Base-by-base conservation (phyloP, 2,888 invertebrate species). In the Notodonta ziczac region DNA sequence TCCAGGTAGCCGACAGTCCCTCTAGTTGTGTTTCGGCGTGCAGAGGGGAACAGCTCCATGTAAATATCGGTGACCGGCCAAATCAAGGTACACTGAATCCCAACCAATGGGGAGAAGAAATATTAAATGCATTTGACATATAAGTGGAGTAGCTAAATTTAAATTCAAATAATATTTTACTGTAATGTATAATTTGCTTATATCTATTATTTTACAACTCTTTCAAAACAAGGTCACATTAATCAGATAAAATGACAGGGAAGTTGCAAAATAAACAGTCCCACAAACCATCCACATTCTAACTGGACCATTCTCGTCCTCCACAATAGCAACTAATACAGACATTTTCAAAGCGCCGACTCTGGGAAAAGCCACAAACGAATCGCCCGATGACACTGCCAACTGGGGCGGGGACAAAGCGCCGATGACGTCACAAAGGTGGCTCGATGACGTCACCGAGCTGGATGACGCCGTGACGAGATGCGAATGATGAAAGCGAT, bases 381-480 rank as follows among this genome's bases (percentile, higher is more conserved):
- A 60, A 56, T 56, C 40, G 50, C 32, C 56, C 51, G 56, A 50
- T 60, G 51, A 58, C 58, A 58, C 55, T 13, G 51, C 42, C 51
- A 63, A 66, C 61, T 66, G 57, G 63, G 61, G 50, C 63, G 58
- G 39, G 39, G 51, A 63, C 63, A 63, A 63, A 61, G 63, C 61
- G 40, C 60, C 57, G 40, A 60, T 63, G 66, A 39, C 58, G 61
- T 50, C 61, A 63, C 63, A 66, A 63, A 66, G 63, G 60, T 63
- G 56, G 44, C 60, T 55, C 56, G 42, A 56, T 56, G 56, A 56
- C 56, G 56, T 42, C 56, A 56, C 56, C 16, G 42, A 40, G 40
- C 40, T 39, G 54, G 7, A 42, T 44, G 40, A 40, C 12, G 44
- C 4, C 14, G 44, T 12, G 6, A 8, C 32, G 44, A 44, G 39